Evolutionary conservation across 1,140 invertebrate species (phyloP).

Genomic region (Harlomillsia oculata): DNA sequence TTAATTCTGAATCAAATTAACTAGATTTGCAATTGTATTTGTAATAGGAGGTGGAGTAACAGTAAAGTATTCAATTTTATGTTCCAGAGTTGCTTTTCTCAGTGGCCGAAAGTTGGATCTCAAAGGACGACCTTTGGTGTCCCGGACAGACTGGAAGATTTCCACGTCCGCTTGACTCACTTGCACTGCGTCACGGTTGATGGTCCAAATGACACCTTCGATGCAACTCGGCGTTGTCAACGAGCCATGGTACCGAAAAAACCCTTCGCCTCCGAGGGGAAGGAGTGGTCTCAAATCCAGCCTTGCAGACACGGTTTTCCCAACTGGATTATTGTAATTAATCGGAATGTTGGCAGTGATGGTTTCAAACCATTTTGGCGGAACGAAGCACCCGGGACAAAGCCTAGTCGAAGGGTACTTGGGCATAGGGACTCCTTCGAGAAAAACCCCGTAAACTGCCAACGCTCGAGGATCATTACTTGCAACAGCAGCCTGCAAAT

Average conservation of each 20-base stretch:
- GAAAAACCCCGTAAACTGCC: conserved; percentile 41
- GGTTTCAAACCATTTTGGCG: neutral
- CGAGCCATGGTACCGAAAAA: conserved; percentile 46
- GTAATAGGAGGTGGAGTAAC: too few relatives aligned
- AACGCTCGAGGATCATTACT: conserved; percentile 41
- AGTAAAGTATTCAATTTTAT: too few relatives aligned
- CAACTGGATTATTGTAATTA: too few relatives aligned
- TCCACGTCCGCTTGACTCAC: neutral
- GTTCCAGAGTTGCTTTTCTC: too few relatives aligned
- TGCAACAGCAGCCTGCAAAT: conserved; percentile 39
- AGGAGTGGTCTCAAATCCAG: neutral
- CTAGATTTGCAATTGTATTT: too few relatives aligned
- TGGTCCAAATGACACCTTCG: conserved; percentile 46
- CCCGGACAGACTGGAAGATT: too few relatives aligned
- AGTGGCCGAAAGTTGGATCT: too few relatives aligned
- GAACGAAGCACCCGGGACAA: neutral
- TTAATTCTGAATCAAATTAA: too few relatives aligned
- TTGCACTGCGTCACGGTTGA: conserved; percentile 39
- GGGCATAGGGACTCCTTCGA: neutral
- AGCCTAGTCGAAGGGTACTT: neutral
- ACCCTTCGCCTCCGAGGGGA: conserved; percentile 24
- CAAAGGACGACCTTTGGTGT: too few relatives aligned
- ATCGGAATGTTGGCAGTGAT: neutral
- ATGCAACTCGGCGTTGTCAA: conserved; percentile 43
- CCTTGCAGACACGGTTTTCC: neutral